Conservation (phyloP, 2,797 vertebrate genomes). For the Dendrocincla tyrannina region DNA sequence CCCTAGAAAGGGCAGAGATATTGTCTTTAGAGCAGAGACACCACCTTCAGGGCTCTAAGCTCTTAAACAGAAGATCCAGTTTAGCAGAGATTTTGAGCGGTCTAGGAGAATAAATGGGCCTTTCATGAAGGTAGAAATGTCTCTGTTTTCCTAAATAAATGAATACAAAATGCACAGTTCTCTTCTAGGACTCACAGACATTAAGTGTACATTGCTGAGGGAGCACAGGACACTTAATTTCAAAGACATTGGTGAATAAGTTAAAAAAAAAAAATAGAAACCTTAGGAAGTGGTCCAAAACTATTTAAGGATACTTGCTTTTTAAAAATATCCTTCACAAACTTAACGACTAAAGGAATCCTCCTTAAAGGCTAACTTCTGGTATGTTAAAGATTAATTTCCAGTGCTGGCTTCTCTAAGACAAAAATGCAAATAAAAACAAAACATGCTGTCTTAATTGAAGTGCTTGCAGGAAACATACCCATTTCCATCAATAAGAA, state of each 20-base stretch:
- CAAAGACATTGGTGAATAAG: neutral
- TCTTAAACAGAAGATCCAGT: neutral
- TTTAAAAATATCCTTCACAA: neutral
- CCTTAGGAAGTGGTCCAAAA: neutral
- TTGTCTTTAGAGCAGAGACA: neutral
- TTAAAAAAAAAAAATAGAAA: too few species aligned
- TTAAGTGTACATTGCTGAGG: neutral
- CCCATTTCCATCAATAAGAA: neutral
- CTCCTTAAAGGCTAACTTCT: neutral
- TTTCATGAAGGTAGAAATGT: neutral
- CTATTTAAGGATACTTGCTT: neutral
- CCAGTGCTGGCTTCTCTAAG: neutral
- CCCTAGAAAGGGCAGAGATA: neutral
- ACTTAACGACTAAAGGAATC: neutral
- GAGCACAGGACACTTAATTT: neutral
- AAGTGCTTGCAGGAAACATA: neutral
- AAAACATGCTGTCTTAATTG: neutral
- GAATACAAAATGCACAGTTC: neutral
- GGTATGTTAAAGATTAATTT: neutral
- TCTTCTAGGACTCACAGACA: neutral
- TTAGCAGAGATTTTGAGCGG: neutral
- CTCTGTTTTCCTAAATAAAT: neutral
- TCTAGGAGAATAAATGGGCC: neutral
- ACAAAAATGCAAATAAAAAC: constrained; percentile 8
- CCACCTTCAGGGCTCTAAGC: neutral